Conservation (phyloP, 1,140 invertebrate species). For the Zelostemma sp. region DNA sequence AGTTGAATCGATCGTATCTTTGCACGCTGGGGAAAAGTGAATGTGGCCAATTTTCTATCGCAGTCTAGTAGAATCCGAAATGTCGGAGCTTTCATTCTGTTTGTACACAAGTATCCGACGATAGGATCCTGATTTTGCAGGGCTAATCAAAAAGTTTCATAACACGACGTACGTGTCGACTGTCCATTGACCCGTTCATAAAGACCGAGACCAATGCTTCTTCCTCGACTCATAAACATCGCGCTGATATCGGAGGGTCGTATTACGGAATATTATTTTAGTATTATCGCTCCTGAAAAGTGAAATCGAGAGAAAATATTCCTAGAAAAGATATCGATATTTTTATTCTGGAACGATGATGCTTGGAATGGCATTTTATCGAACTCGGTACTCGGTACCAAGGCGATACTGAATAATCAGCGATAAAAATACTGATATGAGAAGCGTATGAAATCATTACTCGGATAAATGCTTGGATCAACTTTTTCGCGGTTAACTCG, state of each 20-base stretch:
- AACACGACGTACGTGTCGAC: slow-evolving; percentile 21
- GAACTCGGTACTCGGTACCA: neutral
- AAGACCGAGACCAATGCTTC: slow-evolving; percentile 5
- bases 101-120: neutral
- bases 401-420: too few relatives aligned
- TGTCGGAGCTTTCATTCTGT: neutral
- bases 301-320: neutral
- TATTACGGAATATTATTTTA: neutral
- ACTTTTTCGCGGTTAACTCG: too few relatives aligned
- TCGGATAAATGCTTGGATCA: too few relatives aligned
- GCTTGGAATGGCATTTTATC: neutral
- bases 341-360: neutral
- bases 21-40: neutral
- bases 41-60: neutral
- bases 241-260: neutral
- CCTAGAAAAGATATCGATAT: neutral
- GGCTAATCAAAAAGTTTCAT: slow-evolving; percentile 44
- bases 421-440: too few relatives aligned
- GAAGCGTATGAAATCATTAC: too few relatives aligned
- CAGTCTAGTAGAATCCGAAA: neutral
- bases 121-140: slow-evolving; percentile 20
- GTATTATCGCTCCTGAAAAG: neutral
- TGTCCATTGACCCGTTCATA: slow-evolving; percentile 10
- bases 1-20: neutral
- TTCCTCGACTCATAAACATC: slow-evolving; percentile 10